Conservation (phyloP, 1,140 invertebrate species). For the Drosophila busckii region DNA sequence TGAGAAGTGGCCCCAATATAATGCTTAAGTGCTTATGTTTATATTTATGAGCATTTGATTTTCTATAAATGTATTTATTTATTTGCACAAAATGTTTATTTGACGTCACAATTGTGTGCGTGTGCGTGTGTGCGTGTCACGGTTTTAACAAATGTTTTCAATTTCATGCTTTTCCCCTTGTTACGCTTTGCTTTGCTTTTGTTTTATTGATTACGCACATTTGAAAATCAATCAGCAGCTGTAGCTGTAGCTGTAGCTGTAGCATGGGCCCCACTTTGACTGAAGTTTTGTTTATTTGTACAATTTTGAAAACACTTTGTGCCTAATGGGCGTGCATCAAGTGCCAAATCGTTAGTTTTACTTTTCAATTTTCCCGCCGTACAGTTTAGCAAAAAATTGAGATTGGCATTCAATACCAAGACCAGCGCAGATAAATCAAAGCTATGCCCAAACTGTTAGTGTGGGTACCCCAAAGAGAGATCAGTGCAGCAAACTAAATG, state of each 20-base stretch:
- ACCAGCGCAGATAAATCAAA: too few relatives aligned
- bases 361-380: background rate
- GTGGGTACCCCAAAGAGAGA: too few relatives aligned
- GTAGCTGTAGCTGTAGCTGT: slow-evolving; percentile 19
- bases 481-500: too few relatives aligned
- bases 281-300: slow-evolving; percentile 67
- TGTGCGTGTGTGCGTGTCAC: background rate
- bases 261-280: slow-evolving; percentile 55
- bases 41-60: too few relatives aligned
- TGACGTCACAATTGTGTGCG: slow-evolving; percentile 41
- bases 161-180: background rate
- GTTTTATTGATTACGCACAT: slow-evolving; percentile 68
- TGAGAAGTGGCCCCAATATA: too few relatives aligned
- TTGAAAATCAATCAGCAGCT: slow-evolving; percentile 57
- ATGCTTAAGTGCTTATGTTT: too few relatives aligned
- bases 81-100: slow-evolving; percentile 49
- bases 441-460: too few relatives aligned
- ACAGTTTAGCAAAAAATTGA: slow-evolving; percentile 4
- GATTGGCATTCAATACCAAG: too few relatives aligned
- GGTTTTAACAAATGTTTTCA: background rate
- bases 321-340: slow-evolving; percentile 33
- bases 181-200: slow-evolving; percentile 15
- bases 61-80: slow-evolving; percentile 37
- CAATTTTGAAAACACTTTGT: slow-evolving; percentile 43
- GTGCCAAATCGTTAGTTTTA: slow-evolving; percentile 33